Evolutionary conservation across 2,888 invertebrate genomes (phyloP), one percentile per base, ranked within the genome.

Genomic region (Nephrocerus scutellatus): DNA sequence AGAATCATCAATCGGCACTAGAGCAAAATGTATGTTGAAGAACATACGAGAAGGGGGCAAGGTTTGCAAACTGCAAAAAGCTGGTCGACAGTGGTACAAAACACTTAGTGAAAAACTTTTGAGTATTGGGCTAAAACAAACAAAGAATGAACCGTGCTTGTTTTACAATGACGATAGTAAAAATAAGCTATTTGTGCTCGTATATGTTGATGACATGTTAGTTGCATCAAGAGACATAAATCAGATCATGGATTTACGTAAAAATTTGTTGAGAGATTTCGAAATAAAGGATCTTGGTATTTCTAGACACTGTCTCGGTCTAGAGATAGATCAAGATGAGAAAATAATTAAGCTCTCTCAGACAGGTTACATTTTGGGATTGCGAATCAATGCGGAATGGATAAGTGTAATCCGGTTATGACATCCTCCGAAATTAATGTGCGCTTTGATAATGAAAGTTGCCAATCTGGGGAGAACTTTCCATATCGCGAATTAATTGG

Each of bases 261-360:
- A 22, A 13, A 12, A 18, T 8, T 18, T 36, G 13, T 26, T 25
- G 35, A 25, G 41, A 23, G 34, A 36, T 13, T 39, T 30, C 23
- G 37, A 36, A 18, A 39, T 39, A 14, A 44, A 44, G 13, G 44
- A 41, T 33, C 23, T 44, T n/a, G n/a, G n/a, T n/a, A n/a, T n/a
- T n/a, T 33, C 39, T n/a, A 44, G 37, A 25, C 36, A 34, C 33
- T 47, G 47, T 36, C 38, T 47, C 21, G 42, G 44, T 30, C 24
- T 42, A 14, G 38, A 47, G 38, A 44, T 44, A 12, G 16, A 16
- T 12, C 47, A 43, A 38, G 5, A 19, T 19, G 29, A 20, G n/a
- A 20, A n/a, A 15, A 14, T 22, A 29, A 47, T 42, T 26, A 8
- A 30, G 13, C 23, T 44, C 6, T 35, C 14, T n/a, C 43, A 47